Evolutionary conservation across 2,113 vertebrate genomes (phyloP).

Genomic region (Danio rerio): DNA sequence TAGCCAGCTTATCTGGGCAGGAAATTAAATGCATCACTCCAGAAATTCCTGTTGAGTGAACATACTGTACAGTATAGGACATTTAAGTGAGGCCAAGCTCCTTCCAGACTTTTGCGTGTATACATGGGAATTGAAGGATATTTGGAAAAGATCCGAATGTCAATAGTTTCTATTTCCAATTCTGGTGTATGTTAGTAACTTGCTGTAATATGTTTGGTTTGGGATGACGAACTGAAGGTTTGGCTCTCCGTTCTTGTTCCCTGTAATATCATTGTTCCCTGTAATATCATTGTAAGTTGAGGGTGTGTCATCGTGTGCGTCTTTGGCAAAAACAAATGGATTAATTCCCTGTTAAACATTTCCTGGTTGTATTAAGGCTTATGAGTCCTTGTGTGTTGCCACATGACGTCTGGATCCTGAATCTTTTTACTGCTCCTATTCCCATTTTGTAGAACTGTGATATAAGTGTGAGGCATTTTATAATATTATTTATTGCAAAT

Average conservation of each 20-base stretch:
- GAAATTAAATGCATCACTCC: background rate
- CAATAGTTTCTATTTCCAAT: background rate
- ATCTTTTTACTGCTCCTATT: too few relatives aligned
- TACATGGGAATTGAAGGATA: background rate
- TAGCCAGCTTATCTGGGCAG: background rate
- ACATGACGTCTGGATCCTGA: background rate
- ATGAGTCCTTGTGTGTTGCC: background rate
- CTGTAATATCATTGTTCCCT: background rate
- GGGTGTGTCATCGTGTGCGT: background rate
- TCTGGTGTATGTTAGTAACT: background rate
- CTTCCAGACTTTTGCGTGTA: background rate
- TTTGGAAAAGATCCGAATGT: background rate
- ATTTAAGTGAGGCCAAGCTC: background rate
- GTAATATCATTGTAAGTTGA: background rate
- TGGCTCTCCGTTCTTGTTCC: background rate
- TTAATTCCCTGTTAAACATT: background rate
- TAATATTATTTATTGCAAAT: too few relatives aligned
- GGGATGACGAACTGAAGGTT: background rate
- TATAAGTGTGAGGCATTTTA: too few relatives aligned
- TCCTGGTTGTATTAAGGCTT: background rate
- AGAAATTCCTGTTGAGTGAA: background rate
- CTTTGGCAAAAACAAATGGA: background rate
- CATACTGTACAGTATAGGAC: background rate
- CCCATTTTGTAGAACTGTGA: too few relatives aligned
- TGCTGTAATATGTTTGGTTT: constrained; percentile 5